Evolutionary conservation across 2,888 invertebrate genomes (phyloP).

Genomic region (Morpho achilles): DNA sequence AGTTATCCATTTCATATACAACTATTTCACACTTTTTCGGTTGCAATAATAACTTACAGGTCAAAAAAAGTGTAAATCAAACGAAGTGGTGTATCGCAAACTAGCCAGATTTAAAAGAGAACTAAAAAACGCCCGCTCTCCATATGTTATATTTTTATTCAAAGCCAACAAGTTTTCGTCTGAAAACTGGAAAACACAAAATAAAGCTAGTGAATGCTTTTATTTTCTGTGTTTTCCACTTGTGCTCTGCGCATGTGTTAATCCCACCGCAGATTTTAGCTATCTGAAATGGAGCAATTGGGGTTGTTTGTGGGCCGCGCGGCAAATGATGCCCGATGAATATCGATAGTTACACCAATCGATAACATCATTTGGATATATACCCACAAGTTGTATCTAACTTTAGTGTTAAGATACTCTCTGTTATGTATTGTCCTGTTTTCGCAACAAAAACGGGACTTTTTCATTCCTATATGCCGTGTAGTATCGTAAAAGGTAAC

Average conservation of each 20-base stretch:
- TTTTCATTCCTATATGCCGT: too few species aligned
- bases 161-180: slow-evolving; percentile 6
- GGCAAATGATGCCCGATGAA: not conserved
- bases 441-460: too few species aligned
- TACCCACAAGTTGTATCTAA: not conserved
- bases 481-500: too few species aligned
- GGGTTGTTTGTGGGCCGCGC: not conserved
- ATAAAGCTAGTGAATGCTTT: not conserved
- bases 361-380: not conserved
- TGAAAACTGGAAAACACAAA: slow-evolving; percentile 6
- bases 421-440: too few species aligned
- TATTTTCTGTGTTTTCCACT: too few species aligned
- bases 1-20: too few species aligned
- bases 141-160: slow-evolving; percentile 10
- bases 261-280: not conserved
- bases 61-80: too few species aligned
- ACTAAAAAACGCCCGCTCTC: slow-evolving; percentile 4
- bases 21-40: too few species aligned
- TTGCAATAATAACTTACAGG: too few species aligned
- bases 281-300: not conserved
- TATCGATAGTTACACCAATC: slow-evolving; percentile 2
- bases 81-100: slow-evolving; percentile 11
- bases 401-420: too few species aligned
- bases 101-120: slow-evolving; percentile 12
- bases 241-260: not conserved